Base-by-base conservation (phyloP, 2,113 vertebrate species). In the Corvus cornix region DNA sequence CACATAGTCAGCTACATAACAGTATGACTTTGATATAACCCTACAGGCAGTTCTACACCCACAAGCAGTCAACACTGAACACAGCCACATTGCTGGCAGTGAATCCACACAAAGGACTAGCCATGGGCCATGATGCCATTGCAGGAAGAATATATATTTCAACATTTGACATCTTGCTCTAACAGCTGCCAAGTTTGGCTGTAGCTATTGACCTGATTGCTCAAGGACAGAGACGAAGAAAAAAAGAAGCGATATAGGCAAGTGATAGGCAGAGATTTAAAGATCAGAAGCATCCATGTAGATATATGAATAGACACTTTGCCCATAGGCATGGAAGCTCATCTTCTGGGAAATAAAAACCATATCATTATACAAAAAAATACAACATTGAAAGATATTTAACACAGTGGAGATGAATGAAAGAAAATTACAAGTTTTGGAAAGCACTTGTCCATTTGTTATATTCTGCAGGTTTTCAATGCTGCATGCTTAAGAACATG, bases 71-170 rank as follows among this genome's bases (percentile, higher is more conserved):
- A 93, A 17, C 87, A 24, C 39, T 62, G 77, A 43, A 51, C 44
- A 22, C 59, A 80, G 89, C 83, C 46, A 68, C 80, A 5, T n/a
- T 84, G 87, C 82, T 97, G 87, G 64, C 75, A 86, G 67, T 69
- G 94, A 95, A 96, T 93, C 79, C 51, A 78, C 92, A 94, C 92
- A 94, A 89, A 95, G 72, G 44, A 93, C 81, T 93, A 95, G 88
- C 81, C 87, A 81, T 58, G 55, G 85, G 82, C 91, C 91, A 92
- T 90, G 82, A 89, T 95, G 92, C 77, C 82, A 83, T 83, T 94
- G 88, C 74, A 97, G 78, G 83, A 97, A 95, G 92, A 80, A 84
- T 93, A 96, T 97, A 95, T 95, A 96, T 97, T 97, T 97, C 95
- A 96, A 69, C 80, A 90, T 96, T 97, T 97, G 93, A 97, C 89